phyloP scores from a whole-genome alignment of 2,888 invertebrate species.

The Epinotia nisella region DNA sequence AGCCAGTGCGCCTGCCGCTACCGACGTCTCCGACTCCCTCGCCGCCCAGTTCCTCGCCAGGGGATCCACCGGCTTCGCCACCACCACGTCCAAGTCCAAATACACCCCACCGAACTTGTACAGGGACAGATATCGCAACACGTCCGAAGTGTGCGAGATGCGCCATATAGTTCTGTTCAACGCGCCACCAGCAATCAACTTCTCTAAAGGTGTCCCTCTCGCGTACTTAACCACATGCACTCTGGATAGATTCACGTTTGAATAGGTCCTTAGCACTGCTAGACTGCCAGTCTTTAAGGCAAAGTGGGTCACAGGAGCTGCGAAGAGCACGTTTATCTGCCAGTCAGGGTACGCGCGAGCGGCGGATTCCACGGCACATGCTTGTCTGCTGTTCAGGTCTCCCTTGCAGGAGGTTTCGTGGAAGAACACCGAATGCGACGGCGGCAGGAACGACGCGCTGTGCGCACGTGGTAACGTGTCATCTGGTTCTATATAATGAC shows the following conservation, averaged over 20 bases:
- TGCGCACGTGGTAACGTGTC: slow-evolving; percentile 54
- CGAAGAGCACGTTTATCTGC: slow-evolving; percentile 83
- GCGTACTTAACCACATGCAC: slow-evolving; percentile 81
- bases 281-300: slow-evolving; percentile 56
- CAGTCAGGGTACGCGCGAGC: slow-evolving; percentile 85
- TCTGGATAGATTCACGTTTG: slow-evolving; percentile 80
- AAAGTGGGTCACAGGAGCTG: slow-evolving; percentile 65
- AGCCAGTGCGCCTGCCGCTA: slow-evolving; percentile 88
- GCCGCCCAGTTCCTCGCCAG: slow-evolving; percentile 86
- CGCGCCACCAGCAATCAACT: slow-evolving; percentile 76
- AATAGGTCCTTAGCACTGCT: slow-evolving; percentile 66
- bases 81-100: slow-evolving; percentile 89
- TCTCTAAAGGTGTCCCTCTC: slow-evolving; percentile 83
- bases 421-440: slow-evolving; percentile 85
- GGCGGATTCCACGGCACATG: slow-evolving; percentile 89
- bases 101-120: slow-evolving; percentile 92
- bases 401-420: slow-evolving; percentile 87
- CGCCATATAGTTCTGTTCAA: slow-evolving; percentile 83
- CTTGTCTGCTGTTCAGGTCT: slow-evolving; percentile 83
- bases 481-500: slow-evolving; percentile 47
- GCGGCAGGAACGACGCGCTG: slow-evolving; percentile 54
- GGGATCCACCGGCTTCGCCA: slow-evolving; percentile 84
- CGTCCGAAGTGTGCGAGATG: slow-evolving; percentile 86
- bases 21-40: slow-evolving; percentile 82
- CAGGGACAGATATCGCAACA: slow-evolving; percentile 87